These are phyloP conservation scores for Eupsilia transversa DNA, from an alignment of 2,888 invertebrate species.

Conservation along the genomic window DNA sequence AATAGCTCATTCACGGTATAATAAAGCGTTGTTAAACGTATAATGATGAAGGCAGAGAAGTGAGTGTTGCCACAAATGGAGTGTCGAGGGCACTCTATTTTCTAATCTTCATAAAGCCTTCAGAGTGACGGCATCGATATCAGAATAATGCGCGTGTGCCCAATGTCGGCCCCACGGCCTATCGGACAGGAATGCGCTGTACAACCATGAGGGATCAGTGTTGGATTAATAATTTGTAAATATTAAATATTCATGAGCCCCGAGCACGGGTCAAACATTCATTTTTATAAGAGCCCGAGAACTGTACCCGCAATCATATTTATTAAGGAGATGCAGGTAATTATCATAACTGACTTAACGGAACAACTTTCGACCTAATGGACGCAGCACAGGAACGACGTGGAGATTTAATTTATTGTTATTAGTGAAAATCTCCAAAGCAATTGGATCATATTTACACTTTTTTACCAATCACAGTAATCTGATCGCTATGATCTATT, in stretches of 20 bases:
- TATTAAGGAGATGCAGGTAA: conserved; percentile 87
- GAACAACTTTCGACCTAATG: conserved; percentile 75
- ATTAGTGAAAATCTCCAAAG: conserved; percentile 75
- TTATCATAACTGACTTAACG: conserved; percentile 87
- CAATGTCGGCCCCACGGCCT: conserved; percentile 70
- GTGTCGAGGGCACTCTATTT: conserved; percentile 80
- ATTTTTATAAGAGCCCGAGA: conserved; percentile 83
- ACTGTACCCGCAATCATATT: conserved; percentile 84
- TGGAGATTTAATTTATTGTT: conserved; percentile 75
- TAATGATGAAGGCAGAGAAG: conserved; percentile 42
- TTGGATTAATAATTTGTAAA: conserved; percentile 90
- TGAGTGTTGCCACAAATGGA: conserved; percentile 63
- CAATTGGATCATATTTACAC: conserved; percentile 77
- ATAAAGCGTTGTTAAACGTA: conserved; percentile 44
- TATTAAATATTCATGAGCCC: conserved; percentile 89
- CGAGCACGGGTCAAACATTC: conserved; percentile 87
- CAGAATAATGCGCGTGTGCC: conserved; percentile 74
- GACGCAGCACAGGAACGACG: conserved; percentile 71
- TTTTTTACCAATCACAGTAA: conserved; percentile 70
- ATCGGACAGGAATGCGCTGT: conserved; percentile 80
- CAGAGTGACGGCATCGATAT: conserved; percentile 82
- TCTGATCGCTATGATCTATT: conserved; percentile 76
- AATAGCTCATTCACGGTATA: conserved; percentile 40
- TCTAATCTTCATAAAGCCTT: conserved; percentile 87
- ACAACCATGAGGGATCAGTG: conserved; percentile 80